These are phyloP conservation scores for Rhinella marina DNA, from an alignment of 2,797 vertebrate genomes.

Conservation along the genomic window DNA sequence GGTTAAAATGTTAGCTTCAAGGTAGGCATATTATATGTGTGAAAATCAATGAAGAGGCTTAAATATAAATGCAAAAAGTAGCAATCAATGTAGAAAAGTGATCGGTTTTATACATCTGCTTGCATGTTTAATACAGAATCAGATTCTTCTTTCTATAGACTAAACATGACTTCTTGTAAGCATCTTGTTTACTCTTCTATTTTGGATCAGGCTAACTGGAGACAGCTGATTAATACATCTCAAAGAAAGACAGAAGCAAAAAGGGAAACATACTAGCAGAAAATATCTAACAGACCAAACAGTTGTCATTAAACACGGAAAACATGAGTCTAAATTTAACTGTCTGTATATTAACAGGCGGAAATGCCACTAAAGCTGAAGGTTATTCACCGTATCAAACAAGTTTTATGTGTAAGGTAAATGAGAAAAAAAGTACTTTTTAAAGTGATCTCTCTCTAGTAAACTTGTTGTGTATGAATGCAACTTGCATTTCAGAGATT, in stretches of 20 bases:
- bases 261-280: conserved; percentile 29
- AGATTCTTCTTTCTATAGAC: conserved; percentile 17
- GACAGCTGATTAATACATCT: conserved; percentile 23
- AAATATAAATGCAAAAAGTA: not conserved
- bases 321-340: conserved; percentile 22
- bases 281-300: conserved; percentile 14
- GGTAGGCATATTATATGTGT: not conserved
- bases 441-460: not conserved
- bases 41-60: not conserved
- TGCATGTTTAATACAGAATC: not conserved
- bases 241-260: conserved; percentile 24
- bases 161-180: conserved; percentile 33
- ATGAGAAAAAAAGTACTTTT: not conserved
- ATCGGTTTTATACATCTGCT: not conserved
- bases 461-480: not conserved
- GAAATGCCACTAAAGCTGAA: not conserved
- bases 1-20: not conserved
- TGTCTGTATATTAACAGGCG: not conserved
- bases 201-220: conserved; percentile 17
- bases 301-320: conserved; percentile 36
- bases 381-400: not conserved
- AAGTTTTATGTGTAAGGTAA: not conserved
- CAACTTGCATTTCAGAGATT: not conserved
- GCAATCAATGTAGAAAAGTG: not conserved
- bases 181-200: conserved; percentile 15